These are phyloP conservation scores for Spodoptera litura DNA, from an alignment of 1,140 invertebrate genomes.

Conservation along the genomic window DNA sequence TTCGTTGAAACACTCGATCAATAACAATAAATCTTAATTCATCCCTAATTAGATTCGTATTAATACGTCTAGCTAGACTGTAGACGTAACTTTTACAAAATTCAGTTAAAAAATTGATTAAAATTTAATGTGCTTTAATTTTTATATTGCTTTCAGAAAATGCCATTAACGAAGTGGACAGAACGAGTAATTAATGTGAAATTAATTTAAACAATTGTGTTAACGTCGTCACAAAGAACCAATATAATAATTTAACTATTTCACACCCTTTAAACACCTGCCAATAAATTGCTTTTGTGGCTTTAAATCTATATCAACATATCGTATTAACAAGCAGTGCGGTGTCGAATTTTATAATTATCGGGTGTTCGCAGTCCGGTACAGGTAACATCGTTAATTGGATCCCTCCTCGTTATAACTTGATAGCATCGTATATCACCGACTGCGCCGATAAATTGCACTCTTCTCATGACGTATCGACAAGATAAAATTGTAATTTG, in stretches of 20 bases:
- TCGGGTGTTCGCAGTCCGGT: conserved; percentile 18
- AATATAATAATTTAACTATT: conserved; percentile 18
- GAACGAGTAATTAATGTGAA: too few species aligned
- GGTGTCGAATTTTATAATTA: conserved; percentile 46
- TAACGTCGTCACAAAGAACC: neutral
- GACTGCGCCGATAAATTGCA: conserved; percentile 53
- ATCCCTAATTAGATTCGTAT: too few species aligned
- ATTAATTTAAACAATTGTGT: neutral
- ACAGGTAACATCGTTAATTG: conserved; percentile 57
- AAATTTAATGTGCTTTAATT: too few species aligned
- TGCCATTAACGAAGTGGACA: too few species aligned
- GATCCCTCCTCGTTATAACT: conserved; percentile 53
- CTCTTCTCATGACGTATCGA: conserved; percentile 39
- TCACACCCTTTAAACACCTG: conserved; percentile 1
- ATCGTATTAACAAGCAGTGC: conserved; percentile 29
- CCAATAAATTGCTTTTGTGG: conserved; percentile 22
- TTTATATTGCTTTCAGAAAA: too few species aligned
- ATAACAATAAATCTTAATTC: too few species aligned
- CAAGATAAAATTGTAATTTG: conserved; percentile 8
- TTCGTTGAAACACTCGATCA: too few species aligned
- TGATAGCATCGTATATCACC: conserved; percentile 59
- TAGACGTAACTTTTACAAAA: too few species aligned
- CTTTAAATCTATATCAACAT: conserved; percentile 26
- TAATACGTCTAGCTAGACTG: too few species aligned
- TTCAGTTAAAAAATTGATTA: too few species aligned